Evolutionary conservation across 2,888 invertebrate genomes (phyloP), one percentile per base, ranked within the genome.

Genomic region (Drosophila subquinaria): DNA sequence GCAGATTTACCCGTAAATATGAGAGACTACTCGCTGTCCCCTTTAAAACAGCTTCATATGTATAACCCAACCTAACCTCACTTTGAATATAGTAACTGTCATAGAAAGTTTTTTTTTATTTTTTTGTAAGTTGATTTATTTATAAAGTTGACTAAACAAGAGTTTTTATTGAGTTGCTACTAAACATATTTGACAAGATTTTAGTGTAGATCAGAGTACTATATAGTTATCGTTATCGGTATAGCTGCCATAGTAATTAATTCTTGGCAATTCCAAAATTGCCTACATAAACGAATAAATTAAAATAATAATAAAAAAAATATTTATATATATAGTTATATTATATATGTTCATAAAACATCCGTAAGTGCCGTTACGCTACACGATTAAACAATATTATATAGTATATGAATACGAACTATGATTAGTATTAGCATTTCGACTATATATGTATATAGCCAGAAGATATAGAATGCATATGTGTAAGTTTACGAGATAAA

Each of bases 351-450:
- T 52, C n/a, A 51, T 40, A 30, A 63, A 47, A 20, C 56, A 63
- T 68, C 67, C 61, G 50, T 73, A 65, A 76, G 75, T 77, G 78
- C 65, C 69, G 50, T 62, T 69, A 76, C 59, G 42, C 78, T 76
- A 76, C 78, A 78, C 45, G 68, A 45, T 53, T 73, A 73, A 78
- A 76, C 64, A 64, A 48, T 73, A 77, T 6, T 63, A 45, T 65
- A 42, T 62, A 11, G 38, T 43, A 20, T 43, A 23, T 30, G 30
- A 43, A 40, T 77, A 68, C 56, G 43, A 35, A 47, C 76, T 76
- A 76, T 73, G 69, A 76, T 78, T 69, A 76, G 63, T 61, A 61
- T 63, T 70, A 76, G 68, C 60, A 72, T 67, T 71, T 56, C 50
- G 71, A 62, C 70, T 75, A 61, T 59, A 69, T 47, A 23, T 23